A percentile compares a stretch with the other conserved stretches of the same genome.
Evolutionary conservation across 1,140 invertebrate species (phyloP).

Genomic region (Glomeris maerens): DNA sequence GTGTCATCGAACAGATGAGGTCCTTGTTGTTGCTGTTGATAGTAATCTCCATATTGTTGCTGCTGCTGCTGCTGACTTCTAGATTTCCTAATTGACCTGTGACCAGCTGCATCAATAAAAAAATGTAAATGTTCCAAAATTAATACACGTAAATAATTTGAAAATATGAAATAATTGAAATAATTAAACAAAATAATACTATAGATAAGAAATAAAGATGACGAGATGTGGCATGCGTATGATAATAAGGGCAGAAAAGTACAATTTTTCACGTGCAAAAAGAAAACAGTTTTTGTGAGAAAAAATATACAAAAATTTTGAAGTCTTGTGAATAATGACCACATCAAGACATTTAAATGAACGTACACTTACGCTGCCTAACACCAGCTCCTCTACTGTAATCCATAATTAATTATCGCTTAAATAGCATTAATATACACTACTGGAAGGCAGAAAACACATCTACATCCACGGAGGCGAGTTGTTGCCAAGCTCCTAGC

Average conservation of each 20-base stretch:
- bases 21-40: background rate
- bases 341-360: background rate
- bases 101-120: background rate
- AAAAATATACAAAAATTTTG: background rate
- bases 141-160: background rate
- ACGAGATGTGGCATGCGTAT: background rate
- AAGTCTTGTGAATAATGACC: no score
- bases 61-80: background rate
- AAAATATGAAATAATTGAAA: background rate
- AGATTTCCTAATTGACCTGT: background rate
- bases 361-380: background rate
- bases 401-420: no score
- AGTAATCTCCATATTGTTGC: background rate
- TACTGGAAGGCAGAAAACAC: no score
- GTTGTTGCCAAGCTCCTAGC: no score
- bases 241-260: no score
- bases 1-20: slow-evolving; percentile 1
- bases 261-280: background rate
- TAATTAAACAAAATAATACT: background rate
- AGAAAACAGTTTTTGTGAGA: background rate
- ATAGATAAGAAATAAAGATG: background rate
- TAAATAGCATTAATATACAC: no score
- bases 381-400: background rate
- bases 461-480: no score
- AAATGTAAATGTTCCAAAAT: background rate